A percentile compares a stretch with the other conserved stretches of the same genome.
phyloP scores from a whole-genome alignment of 2,888 invertebrate species.

The Germaria angustata region DNA sequence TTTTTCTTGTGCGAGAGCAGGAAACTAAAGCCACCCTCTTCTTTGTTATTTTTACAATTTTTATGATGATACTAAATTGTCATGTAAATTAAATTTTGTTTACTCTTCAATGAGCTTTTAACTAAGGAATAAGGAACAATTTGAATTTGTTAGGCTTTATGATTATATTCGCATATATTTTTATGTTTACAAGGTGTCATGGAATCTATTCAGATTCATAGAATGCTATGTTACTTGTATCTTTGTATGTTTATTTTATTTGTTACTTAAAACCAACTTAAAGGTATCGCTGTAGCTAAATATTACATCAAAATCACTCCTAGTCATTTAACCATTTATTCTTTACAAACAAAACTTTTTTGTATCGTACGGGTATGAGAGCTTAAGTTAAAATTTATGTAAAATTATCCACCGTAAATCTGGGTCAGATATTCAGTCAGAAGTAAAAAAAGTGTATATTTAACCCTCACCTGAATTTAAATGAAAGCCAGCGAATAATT shows the following conservation, averaged over 20 bases:
- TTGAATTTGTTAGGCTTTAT: constrained; percentile 17
- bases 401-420: constrained; percentile 5
- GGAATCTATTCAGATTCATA: background rate
- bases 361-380: too few relatives aligned
- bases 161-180: background rate
- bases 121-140: constrained; percentile 37
- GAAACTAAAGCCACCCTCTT: background rate
- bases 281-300: constrained; percentile 41
- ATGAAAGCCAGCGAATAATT: background rate
- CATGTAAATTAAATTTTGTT: constrained; percentile 57
- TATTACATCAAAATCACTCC: constrained; percentile 37
- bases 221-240: background rate
- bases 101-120: constrained; percentile 49
- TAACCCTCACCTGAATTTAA: constrained; percentile 39
- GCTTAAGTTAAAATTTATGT: constrained; percentile 8
- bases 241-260: background rate
- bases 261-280: constrained; percentile 31
- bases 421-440: background rate
- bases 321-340: constrained; percentile 1
- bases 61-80: constrained; percentile 41
- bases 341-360: too few relatives aligned
- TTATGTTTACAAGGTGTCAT: background rate
- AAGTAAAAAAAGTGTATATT: background rate
- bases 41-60: background rate
- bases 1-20: background rate